Evolutionary conservation across 2,113 vertebrate genomes (phyloP), one percentile per base, ranked within the genome.

Genomic region (Ariopsis seemanni): DNA sequence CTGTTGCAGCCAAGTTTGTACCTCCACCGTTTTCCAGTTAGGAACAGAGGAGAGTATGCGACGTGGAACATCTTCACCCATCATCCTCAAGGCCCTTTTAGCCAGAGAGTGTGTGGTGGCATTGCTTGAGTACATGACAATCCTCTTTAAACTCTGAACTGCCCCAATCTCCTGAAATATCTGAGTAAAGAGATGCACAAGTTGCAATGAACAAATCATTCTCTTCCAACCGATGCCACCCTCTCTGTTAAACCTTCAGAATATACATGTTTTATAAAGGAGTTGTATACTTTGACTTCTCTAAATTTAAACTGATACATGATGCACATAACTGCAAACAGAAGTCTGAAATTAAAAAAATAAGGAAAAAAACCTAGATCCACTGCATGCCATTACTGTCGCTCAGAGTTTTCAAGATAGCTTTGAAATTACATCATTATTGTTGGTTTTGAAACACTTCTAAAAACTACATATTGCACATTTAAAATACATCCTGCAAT

Each of bases 1-100:
- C 93, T 99, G 98, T 93, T 99, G 97, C 88, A 99, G 95, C 98
- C 98, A 99, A 0, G 92, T 97, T 93, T 97, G 97, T 87, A 99
- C 98, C 89, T 99, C 98, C 0, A 94, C 93, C 57, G 95, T 94
- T 90, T 99, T 99, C 98, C 98, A 99, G 95, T 97, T 98, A 90
- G 97, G 96, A 84, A 99, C 97, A 0, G 95, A 95, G 85, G 97
- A 95, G 86, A 96, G 90, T 90, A 99, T 97, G 65, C 95, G 96
- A 60, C 94, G 94, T 0, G 98, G 98, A 57, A 99, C 96, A 77
- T 97, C 96, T 87, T 99, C 98, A 0, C 96, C 96, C 94, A 99
- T 97, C 93, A 96, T 93, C 15, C 90, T 93, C 87, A 99, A 95
- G 0, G 97, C 96, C 75, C 95, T 95, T 93, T 98, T 99, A 75